Evolutionary conservation across 2,888 invertebrate genomes (phyloP).

Genomic region (Monochamus alternatus): DNA sequence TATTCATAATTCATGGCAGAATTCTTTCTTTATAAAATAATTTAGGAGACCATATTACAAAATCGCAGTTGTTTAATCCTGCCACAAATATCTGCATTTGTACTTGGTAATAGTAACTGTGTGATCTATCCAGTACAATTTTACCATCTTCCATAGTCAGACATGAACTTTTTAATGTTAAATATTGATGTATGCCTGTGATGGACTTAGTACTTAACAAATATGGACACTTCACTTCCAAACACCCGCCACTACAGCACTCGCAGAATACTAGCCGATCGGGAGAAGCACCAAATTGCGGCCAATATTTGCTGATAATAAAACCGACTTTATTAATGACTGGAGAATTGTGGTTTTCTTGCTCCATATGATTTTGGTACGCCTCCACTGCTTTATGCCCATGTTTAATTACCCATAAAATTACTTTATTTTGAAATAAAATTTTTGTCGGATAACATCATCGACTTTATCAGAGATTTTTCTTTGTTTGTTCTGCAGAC

Average conservation of each 20-base stretch:
- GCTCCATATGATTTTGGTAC: conserved; percentile 10
- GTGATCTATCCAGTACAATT: conserved; percentile 7
- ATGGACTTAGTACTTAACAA: too few relatives aligned
- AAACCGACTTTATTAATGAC: conserved; percentile 41
- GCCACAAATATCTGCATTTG: conserved; percentile 40
- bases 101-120: conserved; percentile 40
- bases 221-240: conserved; percentile 40
- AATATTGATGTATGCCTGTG: not conserved
- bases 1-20: too few relatives aligned
- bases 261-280: conserved; percentile 46
- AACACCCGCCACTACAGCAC: conserved; percentile 37
- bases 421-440: conserved; percentile 28
- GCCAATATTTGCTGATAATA: conserved; percentile 33
- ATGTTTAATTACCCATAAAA: conserved; percentile 17
- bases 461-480: conserved; percentile 35
- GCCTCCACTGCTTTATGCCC: conserved; percentile 24
- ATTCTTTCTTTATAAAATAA: conserved; percentile 28
- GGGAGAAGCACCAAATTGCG: conserved; percentile 47
- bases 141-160: conserved; percentile 24
- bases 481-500: conserved; percentile 4
- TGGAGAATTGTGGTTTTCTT: conserved; percentile 40
- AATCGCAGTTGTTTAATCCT: conserved; percentile 29
- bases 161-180: conserved; percentile 24
- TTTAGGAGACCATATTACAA: conserved; percentile 40
- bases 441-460: conserved; percentile 35